Conservation (phyloP, 2,888 invertebrate genomes). For the Boloria selene region DNA sequence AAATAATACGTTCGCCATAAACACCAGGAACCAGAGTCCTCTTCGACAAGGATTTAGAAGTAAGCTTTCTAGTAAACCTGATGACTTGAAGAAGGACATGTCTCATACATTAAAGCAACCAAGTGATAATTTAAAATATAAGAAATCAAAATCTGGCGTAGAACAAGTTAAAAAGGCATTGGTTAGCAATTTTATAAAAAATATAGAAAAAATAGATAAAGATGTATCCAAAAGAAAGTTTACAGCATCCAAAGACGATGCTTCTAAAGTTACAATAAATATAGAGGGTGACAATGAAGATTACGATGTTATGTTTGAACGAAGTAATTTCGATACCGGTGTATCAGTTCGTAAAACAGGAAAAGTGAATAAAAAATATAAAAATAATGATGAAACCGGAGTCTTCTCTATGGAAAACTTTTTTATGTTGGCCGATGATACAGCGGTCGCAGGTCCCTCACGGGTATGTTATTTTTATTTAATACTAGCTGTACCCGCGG, state of each 20-base stretch:
- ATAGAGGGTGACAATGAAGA: slow-evolving; percentile 61
- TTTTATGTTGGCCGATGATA: slow-evolving; percentile 41
- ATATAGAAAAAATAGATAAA: slow-evolving; percentile 46
- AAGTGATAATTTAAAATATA: slow-evolving; percentile 29
- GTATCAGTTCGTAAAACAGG: slow-evolving; percentile 52
- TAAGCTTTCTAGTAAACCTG: slow-evolving; percentile 18
- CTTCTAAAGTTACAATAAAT: slow-evolving; percentile 60
- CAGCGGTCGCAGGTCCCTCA: not conserved
- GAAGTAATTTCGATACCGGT: slow-evolving; percentile 52
- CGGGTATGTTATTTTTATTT: not conserved
- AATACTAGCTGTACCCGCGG: too few species aligned
- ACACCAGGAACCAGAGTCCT: slow-evolving; percentile 20
- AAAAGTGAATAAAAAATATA: slow-evolving; percentile 39
- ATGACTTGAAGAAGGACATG: slow-evolving; percentile 22
- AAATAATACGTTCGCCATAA: slow-evolving; percentile 31
- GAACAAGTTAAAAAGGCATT: slow-evolving; percentile 57
- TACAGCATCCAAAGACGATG: slow-evolving; percentile 42
- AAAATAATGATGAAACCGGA: slow-evolving; percentile 17
- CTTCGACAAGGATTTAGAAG: slow-evolving; percentile 8
- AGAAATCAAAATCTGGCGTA: slow-evolving; percentile 43
- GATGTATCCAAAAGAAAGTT: slow-evolving; percentile 38
- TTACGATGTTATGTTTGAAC: slow-evolving; percentile 59
- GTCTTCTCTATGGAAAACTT: slow-evolving; percentile 45
- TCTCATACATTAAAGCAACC: slow-evolving; percentile 8
- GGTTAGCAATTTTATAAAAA: slow-evolving; percentile 57